These are phyloP conservation scores for Muscicapa striata DNA, from an alignment of 2,797 vertebrate genomes.

Conservation along the genomic window DNA sequence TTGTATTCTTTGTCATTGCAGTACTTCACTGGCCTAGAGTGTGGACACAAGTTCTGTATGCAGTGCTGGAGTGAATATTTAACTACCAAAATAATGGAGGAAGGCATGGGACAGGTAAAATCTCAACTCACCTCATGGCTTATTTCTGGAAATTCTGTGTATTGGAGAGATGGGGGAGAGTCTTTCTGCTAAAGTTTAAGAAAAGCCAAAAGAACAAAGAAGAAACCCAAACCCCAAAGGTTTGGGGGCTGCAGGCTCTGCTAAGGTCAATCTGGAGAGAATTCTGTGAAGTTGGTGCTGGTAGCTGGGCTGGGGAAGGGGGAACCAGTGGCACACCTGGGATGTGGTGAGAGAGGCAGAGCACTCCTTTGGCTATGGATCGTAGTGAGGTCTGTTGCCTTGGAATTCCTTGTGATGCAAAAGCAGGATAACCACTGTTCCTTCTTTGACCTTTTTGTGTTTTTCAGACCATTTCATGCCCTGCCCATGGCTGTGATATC, in stretches of 20 bases:
- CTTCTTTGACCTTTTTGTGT: constrained; percentile 49
- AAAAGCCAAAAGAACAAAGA: background rate
- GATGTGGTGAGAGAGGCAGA: background rate
- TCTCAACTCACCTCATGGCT: background rate
- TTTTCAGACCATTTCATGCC: constrained; percentile 96
- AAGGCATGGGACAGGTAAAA: constrained; percentile 99
- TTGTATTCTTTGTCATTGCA: constrained; percentile 73
- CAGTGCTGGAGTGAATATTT: constrained; percentile 99
- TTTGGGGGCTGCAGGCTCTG: background rate
- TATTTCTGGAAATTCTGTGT: background rate
- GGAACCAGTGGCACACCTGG: background rate
- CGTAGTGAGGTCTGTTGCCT: background rate
- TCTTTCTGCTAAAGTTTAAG: background rate
- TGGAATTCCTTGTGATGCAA: background rate
- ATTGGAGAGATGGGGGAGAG: background rate
- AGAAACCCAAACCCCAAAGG: background rate
- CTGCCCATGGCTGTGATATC: constrained; percentile 99
- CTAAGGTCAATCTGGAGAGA: background rate
- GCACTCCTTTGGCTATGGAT: background rate
- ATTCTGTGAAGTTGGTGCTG: background rate
- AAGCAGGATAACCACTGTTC: background rate
- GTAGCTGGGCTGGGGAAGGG: background rate
- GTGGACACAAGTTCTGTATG: constrained; percentile 99
- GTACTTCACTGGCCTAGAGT: constrained; percentile 99
- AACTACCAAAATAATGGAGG: constrained; percentile 99